phyloP scores from a whole-genome alignment of 2,888 invertebrate genomes.

The Stenolophus ochropezus region DNA sequence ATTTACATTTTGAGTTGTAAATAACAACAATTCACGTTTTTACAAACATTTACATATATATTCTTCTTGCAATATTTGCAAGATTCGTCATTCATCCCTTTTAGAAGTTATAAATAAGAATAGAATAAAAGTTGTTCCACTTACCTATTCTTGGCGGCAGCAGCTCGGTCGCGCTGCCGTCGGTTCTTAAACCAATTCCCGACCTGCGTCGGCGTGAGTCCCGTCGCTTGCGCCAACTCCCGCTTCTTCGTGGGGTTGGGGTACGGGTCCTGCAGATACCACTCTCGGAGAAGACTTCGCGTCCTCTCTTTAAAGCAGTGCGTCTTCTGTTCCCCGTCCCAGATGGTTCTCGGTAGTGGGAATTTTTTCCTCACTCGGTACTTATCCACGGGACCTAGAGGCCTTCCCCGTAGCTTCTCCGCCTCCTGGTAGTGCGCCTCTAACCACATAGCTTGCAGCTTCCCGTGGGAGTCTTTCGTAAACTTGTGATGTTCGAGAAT shows the following conservation, averaged over 20 bases:
- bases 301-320: conserved; percentile 98
- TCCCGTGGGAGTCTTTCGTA: conserved; percentile 91
- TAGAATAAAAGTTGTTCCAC: conserved; percentile 66
- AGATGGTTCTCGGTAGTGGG: conserved; percentile 92
- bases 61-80: not conserved
- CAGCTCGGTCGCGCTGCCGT: conserved; percentile 90
- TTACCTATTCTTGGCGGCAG: conserved; percentile 97
- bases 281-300: conserved; percentile 94
- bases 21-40: not conserved
- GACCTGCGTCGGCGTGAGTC: conserved; percentile 93
- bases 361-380: conserved; percentile 95
- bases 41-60: too few relatives aligned
- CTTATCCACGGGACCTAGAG: conserved; percentile 95
- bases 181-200: conserved; percentile 96
- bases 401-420: conserved; percentile 90
- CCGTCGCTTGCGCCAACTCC: conserved; percentile 92
- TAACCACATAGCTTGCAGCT: conserved; percentile 93
- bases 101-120: conserved; percentile 1
- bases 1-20: too few relatives aligned
- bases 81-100: not conserved
- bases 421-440: conserved; percentile 96
- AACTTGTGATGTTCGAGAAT: conserved; percentile 94
- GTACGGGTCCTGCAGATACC: conserved; percentile 99
- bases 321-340: conserved; percentile 97
- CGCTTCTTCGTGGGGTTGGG: conserved; percentile 95